phyloP scores from a whole-genome alignment of 2,888 invertebrate species.

The Euspilapteryx auroguttella region DNA sequence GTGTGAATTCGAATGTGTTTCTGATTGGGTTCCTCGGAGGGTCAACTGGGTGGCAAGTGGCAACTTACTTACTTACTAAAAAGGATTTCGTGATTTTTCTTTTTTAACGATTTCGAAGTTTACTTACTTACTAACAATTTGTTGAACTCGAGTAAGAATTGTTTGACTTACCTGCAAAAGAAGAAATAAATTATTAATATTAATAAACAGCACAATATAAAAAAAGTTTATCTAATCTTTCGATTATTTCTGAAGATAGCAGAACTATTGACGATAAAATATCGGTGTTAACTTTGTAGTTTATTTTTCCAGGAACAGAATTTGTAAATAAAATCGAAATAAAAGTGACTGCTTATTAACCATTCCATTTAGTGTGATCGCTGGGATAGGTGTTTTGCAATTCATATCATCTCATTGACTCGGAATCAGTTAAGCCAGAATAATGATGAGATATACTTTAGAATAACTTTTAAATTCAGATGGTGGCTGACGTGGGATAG shows the following conservation, averaged over 20 bases:
- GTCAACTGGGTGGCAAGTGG: too few relatives aligned
- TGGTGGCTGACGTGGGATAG: too few relatives aligned
- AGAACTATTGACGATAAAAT: too few relatives aligned
- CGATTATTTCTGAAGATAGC: too few relatives aligned
- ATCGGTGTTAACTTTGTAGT: too few relatives aligned
- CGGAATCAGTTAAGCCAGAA: conserved; percentile 19
- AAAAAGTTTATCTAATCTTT: conserved; percentile 4
- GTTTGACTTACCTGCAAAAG: conserved; percentile 11
- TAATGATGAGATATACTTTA: conserved; percentile 15
- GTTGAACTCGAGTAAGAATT: too few relatives aligned
- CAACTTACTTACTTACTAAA: not conserved
- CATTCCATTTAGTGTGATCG: conserved; percentile 26
- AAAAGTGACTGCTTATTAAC: conserved; percentile 4
- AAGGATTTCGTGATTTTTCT: not conserved
- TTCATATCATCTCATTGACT: conserved; percentile 25
- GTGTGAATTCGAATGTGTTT: not conserved
- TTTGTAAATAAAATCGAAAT: too few relatives aligned
- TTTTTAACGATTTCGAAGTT: not conserved
- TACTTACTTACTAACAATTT: too few relatives aligned
- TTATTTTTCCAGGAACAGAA: too few relatives aligned
- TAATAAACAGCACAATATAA: conserved; percentile 7
- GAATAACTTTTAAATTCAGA: not conserved
- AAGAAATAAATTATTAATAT: conserved; percentile 8
- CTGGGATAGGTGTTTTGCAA: conserved; percentile 29
- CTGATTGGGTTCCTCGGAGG: not conserved